phyloP scores from a whole-genome alignment of 2,797 vertebrate genomes.

The Onychomys leucogaster region DNA sequence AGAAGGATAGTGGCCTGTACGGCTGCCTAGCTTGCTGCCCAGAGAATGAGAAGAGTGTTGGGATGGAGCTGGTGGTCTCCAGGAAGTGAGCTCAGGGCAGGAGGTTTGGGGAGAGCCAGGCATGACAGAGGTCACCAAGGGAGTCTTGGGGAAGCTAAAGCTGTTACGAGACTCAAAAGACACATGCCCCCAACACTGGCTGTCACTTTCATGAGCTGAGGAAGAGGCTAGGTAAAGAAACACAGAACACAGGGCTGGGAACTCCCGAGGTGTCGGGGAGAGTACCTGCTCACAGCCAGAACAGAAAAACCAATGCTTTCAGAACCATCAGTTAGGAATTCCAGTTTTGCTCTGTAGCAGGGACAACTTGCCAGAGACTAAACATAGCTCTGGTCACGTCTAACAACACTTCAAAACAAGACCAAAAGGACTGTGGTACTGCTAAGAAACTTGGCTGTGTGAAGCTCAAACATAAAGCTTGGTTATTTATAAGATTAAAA shows the following conservation, averaged over 20 bases:
- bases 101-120: neutral
- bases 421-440: neutral
- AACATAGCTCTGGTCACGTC: neutral
- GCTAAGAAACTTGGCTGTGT: neutral
- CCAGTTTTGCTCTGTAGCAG: neutral
- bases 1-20: neutral
- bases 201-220: neutral
- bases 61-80: neutral
- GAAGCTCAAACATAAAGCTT: neutral
- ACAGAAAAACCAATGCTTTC: neutral
- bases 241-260: neutral
- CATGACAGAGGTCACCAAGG: neutral
- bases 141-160: neutral
- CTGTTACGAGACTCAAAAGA: neutral
- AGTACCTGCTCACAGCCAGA: neutral
- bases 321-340: neutral
- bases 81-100: neutral
- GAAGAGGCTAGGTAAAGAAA: neutral
- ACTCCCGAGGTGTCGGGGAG: neutral
- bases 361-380: conserved; percentile 25
- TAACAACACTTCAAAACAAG: conserved; percentile 34
- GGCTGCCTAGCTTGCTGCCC: neutral
- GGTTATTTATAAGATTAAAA: conserved; percentile 20
- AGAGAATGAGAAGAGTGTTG: neutral
- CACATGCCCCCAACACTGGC: neutral